Base-by-base conservation (phyloP, 2,888 invertebrate species). In the Melipona bicolor region DNA sequence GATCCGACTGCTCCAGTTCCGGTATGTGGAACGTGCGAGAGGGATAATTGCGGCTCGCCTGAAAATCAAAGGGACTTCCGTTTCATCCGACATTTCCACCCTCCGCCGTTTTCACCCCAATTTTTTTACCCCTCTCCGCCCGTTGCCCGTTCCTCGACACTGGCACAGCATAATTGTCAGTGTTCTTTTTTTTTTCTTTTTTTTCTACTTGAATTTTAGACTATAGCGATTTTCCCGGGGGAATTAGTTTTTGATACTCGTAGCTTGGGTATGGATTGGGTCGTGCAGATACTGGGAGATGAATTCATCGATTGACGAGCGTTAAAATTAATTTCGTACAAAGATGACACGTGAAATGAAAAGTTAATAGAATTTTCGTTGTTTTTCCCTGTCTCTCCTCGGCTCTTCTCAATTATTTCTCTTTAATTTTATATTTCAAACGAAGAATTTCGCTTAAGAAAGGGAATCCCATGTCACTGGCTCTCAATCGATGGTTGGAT, bases 51-150 rank as follows among this genome's bases (percentile, higher is more conserved):
- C 88, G 82, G 89, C 79, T 82, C 85, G 80, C 67, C 85, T 84
- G 80, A 83, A 87, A 89, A 88, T 88, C 89, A 89, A 88, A 89
- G 89, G 83, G 85, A 86, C 88, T 88, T 88, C 85, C 84, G 84
- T 84, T 88, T 81, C 84, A 79, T 24, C 77, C 83, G 86, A 84
- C 82, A 79, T 73, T 73, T 74, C 70, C 50, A n/a, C 50, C 79
- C 69, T 74, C 65, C 71, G 59, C 19, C 65, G 61, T 71, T 77
- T 62, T 77, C 81, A 65, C 32, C 84, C 78, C 75, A 81, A 79
- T 81, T 76, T 81, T 76, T 76, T 78, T 49, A 43, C 61, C 69
- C 54, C 36, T 50, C 21, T 13, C 21, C n/a, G 32, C 74, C 17
- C 24, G 13, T 64, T 19, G 13, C 27, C 21, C 27, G 11, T 21